Evolutionary conservation across 37 sponge, comb jelly and placozoan species (phyloP).

Genomic region (Halisarca cf. caerulea): DNA sequence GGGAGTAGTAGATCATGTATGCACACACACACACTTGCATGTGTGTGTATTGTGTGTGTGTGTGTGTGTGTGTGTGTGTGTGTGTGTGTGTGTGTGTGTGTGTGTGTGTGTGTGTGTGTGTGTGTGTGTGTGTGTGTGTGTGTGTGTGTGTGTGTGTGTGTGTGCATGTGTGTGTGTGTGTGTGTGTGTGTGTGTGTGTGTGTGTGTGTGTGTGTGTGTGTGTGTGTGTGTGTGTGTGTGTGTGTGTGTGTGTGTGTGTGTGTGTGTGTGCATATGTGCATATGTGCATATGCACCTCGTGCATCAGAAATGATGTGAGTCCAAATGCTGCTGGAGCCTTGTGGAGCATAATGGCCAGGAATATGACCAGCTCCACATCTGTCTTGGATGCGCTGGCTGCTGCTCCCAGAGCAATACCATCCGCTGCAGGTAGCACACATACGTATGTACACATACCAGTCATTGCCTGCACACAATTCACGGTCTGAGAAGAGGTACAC

Average conservation of each 20-base stretch:
- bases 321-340: constrained; percentile 99
- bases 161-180: neutral
- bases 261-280: neutral
- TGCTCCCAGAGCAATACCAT: constrained; percentile 98
- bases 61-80: too few species aligned
- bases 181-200: constrained; percentile 1
- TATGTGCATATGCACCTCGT: constrained; percentile 69
- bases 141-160: neutral
- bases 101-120: too few species aligned
- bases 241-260: neutral
- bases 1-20: too few species aligned
- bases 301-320: constrained; percentile 90
- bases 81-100: too few species aligned
- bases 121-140: too few species aligned
- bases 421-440: constrained; percentile 55
- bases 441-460: neutral
- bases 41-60: too few species aligned
- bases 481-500: neutral
- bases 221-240: neutral
- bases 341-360: constrained; percentile 98
- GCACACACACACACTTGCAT: too few species aligned
- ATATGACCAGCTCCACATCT: constrained; percentile 94
- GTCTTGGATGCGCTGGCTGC: constrained; percentile 85
- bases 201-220: too few species aligned
- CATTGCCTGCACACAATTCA: neutral